Conservation (phyloP, 2,888 invertebrate species). For the Parnassius glacialis region DNA sequence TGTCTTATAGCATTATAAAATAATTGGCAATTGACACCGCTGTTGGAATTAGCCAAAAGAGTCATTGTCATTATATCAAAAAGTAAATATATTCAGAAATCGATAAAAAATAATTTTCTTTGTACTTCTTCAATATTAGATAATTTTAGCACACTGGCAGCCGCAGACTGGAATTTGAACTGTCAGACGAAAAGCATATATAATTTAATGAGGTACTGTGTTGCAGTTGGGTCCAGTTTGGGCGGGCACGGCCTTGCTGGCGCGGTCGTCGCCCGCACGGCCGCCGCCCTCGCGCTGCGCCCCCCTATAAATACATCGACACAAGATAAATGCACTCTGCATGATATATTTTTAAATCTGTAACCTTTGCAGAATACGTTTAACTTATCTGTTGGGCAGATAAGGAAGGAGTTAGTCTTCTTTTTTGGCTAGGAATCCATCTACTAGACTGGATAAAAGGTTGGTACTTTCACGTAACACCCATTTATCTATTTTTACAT, state of each 20-base stretch:
- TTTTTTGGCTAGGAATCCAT: too few species aligned
- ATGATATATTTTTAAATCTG: constrained; percentile 51
- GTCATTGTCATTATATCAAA: too few species aligned
- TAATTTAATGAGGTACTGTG: constrained; percentile 27
- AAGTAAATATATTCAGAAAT: too few species aligned
- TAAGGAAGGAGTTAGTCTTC: too few species aligned
- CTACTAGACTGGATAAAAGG: too few species aligned
- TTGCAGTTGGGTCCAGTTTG: constrained; percentile 33
- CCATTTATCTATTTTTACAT: too few species aligned
- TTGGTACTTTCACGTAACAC: too few species aligned
- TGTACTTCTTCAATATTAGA: neutral
- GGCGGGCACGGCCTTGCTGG: constrained; percentile 36
- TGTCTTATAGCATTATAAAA: too few species aligned
- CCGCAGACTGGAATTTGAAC: constrained; percentile 22
- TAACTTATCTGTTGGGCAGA: too few species aligned
- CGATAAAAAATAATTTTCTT: too few species aligned
- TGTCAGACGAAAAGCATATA: constrained; percentile 27
- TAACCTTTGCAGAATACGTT: constrained; percentile 43
- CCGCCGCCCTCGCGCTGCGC: constrained; percentile 42
- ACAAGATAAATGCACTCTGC: constrained; percentile 61
- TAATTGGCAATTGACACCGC: too few species aligned
- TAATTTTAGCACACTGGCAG: constrained; percentile 13
- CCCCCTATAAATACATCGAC: constrained; percentile 68
- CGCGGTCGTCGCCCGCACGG: constrained; percentile 40
- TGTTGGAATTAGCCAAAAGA: too few species aligned